These are phyloP conservation scores for Sminthurinus signatus DNA, from an alignment of 1,140 invertebrate genomes.

Conservation along the genomic window DNA sequence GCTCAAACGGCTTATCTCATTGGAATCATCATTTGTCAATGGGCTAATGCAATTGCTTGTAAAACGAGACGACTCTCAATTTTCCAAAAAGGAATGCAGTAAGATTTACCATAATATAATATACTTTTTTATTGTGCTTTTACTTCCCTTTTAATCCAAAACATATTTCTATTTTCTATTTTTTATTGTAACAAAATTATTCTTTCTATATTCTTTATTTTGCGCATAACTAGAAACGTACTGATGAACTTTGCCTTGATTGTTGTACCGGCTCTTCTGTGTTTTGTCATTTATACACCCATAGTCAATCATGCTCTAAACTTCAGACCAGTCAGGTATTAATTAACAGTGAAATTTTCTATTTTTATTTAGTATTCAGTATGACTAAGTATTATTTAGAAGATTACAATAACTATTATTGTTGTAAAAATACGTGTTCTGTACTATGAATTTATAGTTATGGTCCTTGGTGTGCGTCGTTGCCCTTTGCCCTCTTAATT, in stretches of 20 bases:
- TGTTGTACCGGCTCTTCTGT: constrained; percentile 12
- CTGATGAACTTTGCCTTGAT: constrained; percentile 33
- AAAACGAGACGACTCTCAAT: constrained; percentile 36
- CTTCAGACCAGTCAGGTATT: constrained; percentile 19
- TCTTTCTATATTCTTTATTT: too few relatives aligned
- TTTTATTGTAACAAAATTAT: too few relatives aligned
- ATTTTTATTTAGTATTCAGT: too few relatives aligned
- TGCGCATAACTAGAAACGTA: constrained; percentile 16
- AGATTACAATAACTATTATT: too few relatives aligned
- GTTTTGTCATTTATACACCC: constrained; percentile 32
- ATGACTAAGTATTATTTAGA: too few relatives aligned
- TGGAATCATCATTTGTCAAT: constrained; percentile 26
- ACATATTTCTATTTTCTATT: too few relatives aligned
- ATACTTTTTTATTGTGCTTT: neutral
- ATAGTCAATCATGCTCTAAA: constrained; percentile 24
- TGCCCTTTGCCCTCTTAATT: constrained; percentile 6
- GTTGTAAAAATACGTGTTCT: too few relatives aligned
- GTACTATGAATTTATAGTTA: too few relatives aligned
- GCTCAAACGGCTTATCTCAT: constrained; percentile 33
- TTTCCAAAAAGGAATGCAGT: constrained; percentile 36
- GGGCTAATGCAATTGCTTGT: constrained; percentile 32
- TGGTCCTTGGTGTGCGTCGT: neutral
- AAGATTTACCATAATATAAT: neutral
- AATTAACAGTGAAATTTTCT: too few relatives aligned
- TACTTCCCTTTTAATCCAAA: too few relatives aligned